A percentile compares a stretch with the other conserved stretches of the same genome.
Evolutionary conservation across 2,113 vertebrate species (phyloP).

Genomic region (Rhombomys opimus): DNA sequence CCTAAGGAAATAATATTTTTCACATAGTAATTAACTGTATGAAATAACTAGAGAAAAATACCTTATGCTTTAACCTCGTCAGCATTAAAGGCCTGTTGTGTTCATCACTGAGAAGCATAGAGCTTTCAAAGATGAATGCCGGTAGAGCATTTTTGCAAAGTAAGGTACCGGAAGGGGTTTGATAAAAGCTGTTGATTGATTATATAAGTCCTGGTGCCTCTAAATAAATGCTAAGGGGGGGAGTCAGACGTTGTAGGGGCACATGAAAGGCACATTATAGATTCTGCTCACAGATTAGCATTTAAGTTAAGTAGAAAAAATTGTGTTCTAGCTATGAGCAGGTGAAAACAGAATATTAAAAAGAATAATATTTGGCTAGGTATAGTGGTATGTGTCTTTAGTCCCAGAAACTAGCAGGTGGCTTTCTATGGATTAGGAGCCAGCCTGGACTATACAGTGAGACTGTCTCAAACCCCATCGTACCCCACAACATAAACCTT

Average conservation of each 20-base stretch:
- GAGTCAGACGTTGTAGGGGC: neutral
- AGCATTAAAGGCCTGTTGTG: neutral
- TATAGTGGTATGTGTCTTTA: neutral
- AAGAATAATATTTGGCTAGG: neutral
- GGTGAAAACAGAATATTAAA: conserved; percentile 26
- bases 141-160: neutral
- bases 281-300: neutral
- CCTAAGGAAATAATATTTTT: conserved; percentile 33
- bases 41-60: conserved; percentile 43
- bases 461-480: neutral
- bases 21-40: conserved; percentile 19
- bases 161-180: neutral
- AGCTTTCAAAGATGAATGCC: conserved; percentile 51
- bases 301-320: conserved; percentile 35
- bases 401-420: neutral
- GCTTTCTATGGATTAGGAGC: neutral
- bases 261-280: neutral
- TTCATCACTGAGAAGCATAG: neutral
- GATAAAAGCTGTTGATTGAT: neutral
- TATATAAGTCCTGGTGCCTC: neutral
- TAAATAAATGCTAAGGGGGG: conserved; percentile 1
- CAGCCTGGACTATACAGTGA: neutral
- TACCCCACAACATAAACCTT: neutral
- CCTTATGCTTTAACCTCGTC: neutral
- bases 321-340: conserved; percentile 19